Evolutionary conservation across 2,888 invertebrate genomes (phyloP).

Genomic region (Platerodrilus igneus): DNA sequence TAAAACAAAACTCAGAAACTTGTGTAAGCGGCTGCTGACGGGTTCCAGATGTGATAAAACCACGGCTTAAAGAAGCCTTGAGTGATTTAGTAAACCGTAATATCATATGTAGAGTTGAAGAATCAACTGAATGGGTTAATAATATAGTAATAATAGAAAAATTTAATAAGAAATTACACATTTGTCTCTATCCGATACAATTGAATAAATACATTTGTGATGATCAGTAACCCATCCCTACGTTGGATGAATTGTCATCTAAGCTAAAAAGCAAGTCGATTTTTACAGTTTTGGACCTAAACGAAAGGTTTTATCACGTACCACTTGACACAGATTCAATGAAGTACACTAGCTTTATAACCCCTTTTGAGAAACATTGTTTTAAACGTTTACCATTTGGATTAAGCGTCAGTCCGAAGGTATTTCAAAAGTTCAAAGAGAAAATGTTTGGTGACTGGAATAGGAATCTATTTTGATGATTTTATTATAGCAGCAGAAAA

Average conservation of each 20-base stretch:
- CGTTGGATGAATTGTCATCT: conserved; percentile 27
- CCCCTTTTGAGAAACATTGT: conserved; percentile 32
- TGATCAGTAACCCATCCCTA: conserved; percentile 27
- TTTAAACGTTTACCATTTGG: conserved; percentile 23
- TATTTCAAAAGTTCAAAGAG: conserved; percentile 36
- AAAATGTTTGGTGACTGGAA: conserved; percentile 36
- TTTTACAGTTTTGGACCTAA: conserved; percentile 32
- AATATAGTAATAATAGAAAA: conserved; percentile 33
- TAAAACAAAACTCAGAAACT: conserved; percentile 13
- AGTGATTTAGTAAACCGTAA: conserved; percentile 8
- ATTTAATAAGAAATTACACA: conserved; percentile 26
- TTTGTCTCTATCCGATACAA: conserved; percentile 34
- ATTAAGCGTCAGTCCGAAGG: conserved; percentile 26
- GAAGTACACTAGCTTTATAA: conserved; percentile 31
- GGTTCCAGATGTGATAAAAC: conserved; percentile 14
- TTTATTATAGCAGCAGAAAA: conserved; percentile 19
- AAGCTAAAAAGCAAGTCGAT: conserved; percentile 23
- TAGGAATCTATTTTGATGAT: conserved; percentile 37
- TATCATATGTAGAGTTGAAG: conserved; percentile 17
- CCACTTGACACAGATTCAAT: conserved; percentile 30
- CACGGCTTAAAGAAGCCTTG: conserved; percentile 10
- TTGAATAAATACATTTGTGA: conserved; percentile 26
- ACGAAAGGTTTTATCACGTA: conserved; percentile 37
- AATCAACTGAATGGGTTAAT: conserved; percentile 23
- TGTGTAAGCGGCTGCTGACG: conserved; percentile 9